Evolutionary conservation across 35 echinoderm and acorn worm species (phyloP).

Genomic region (Stichopus chloronotus): DNA sequence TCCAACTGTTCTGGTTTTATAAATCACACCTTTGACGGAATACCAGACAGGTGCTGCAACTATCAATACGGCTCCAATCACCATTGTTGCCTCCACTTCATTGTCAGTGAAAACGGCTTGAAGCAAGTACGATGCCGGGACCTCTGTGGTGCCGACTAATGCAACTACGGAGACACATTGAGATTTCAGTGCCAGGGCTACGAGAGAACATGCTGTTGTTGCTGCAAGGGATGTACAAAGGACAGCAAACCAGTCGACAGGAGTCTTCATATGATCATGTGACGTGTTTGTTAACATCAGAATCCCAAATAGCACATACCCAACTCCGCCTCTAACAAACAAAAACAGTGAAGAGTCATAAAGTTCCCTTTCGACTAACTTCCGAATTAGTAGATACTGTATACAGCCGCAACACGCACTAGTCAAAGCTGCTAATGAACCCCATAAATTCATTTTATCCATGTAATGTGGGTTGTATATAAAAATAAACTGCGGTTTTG

Average conservation of each 20-base stretch:
- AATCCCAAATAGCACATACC: background rate
- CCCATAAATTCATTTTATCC: background rate
- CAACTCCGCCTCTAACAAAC: background rate
- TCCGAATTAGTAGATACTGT: background rate
- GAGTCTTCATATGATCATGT: background rate
- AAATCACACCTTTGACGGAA: background rate
- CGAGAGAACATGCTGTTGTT: background rate
- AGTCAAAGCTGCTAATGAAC: background rate
- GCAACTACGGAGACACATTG: background rate
- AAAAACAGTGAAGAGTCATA: background rate
- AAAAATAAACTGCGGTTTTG: background rate
- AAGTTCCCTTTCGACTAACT: background rate
- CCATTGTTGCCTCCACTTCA: background rate
- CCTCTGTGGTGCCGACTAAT: background rate
- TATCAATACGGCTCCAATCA: background rate
- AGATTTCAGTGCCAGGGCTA: background rate
- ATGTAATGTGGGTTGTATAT: too few species aligned
- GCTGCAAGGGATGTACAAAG: background rate
- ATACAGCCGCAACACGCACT: background rate
- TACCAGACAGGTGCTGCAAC: background rate
- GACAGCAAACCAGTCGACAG: background rate
- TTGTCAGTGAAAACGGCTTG: constrained; percentile 14
- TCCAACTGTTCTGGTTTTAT: background rate
- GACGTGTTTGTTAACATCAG: background rate
- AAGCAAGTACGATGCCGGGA: background rate